A percentile compares a stretch with the other conserved stretches of the same genome.
Evolutionary conservation across 2,113 vertebrate genomes (phyloP).

Genomic region (Apodemus speciosus): DNA sequence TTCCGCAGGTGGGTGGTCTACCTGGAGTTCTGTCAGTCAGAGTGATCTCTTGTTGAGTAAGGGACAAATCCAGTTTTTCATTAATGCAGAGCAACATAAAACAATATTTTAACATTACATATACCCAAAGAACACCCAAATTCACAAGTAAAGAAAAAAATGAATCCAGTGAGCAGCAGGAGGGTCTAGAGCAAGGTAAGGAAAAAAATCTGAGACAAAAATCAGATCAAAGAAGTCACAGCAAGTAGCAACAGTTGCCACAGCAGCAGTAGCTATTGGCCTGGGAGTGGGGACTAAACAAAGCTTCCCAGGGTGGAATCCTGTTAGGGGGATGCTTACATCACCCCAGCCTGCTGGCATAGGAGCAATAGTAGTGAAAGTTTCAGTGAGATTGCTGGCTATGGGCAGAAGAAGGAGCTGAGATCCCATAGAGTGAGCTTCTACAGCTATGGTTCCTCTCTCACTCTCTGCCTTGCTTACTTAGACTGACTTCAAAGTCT

Average conservation of each 20-base stretch:
- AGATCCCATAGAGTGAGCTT: background rate
- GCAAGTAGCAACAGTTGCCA: background rate
- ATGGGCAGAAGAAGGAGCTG: background rate
- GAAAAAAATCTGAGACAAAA: background rate
- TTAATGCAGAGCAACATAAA: background rate
- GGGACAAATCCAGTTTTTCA: background rate
- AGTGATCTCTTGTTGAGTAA: background rate
- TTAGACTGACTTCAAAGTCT: background rate
- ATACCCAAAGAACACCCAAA: background rate
- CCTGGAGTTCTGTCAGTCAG: background rate
- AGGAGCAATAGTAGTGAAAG: background rate
- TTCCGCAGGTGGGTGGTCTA: background rate
- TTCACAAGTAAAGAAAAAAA: background rate
- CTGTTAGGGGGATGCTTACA: background rate
- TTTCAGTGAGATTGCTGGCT: background rate
- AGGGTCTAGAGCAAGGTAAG: background rate
- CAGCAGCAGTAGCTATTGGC: background rate
- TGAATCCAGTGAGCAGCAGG: accelerated
- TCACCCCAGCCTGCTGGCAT: background rate
- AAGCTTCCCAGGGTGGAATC: background rate
- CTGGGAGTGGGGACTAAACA: too few relatives aligned
- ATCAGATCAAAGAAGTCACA: background rate
- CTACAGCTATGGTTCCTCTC: background rate
- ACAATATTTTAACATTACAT: background rate
- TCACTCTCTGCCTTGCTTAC: background rate